Conservation (phyloP, 2,113 vertebrate species). For the Dicaeum eximium region DNA sequence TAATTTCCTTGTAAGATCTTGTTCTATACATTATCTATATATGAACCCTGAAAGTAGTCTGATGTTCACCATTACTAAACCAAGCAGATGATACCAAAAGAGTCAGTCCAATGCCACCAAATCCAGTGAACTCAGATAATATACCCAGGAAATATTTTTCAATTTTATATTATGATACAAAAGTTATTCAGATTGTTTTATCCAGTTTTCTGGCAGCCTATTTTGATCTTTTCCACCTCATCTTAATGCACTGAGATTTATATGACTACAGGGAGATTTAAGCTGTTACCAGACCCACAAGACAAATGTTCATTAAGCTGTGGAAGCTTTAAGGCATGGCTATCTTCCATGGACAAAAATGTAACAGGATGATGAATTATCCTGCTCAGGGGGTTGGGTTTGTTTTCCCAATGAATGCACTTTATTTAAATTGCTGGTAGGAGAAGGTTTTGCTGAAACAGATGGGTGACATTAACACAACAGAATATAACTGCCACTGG, state of each 20-base stretch:
- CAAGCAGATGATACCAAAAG: neutral
- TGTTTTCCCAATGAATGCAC: neutral
- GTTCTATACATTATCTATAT: neutral
- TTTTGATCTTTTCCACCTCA: neutral
- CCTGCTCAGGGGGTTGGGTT: neutral
- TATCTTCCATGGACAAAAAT: neutral
- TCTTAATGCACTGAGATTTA: neutral
- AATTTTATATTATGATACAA: neutral
- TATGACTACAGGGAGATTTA: neutral
- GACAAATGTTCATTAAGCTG: conserved; percentile 10
- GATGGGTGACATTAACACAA: neutral
- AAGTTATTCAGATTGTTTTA: neutral
- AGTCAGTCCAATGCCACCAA: neutral
- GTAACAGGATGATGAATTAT: neutral
- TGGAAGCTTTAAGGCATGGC: neutral
- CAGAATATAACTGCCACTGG: neutral
- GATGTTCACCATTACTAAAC: neutral
- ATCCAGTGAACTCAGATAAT: neutral
- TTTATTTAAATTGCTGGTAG: conserved; percentile 2
- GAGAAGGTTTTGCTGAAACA: neutral
- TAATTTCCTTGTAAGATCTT: neutral
- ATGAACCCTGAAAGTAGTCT: neutral
- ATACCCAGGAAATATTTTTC: neutral
- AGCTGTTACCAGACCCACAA: neutral
- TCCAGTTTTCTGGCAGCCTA: neutral